phyloP scores from a whole-genome alignment of 2,797 vertebrate genomes.

The Euthynnus affinis region DNA sequence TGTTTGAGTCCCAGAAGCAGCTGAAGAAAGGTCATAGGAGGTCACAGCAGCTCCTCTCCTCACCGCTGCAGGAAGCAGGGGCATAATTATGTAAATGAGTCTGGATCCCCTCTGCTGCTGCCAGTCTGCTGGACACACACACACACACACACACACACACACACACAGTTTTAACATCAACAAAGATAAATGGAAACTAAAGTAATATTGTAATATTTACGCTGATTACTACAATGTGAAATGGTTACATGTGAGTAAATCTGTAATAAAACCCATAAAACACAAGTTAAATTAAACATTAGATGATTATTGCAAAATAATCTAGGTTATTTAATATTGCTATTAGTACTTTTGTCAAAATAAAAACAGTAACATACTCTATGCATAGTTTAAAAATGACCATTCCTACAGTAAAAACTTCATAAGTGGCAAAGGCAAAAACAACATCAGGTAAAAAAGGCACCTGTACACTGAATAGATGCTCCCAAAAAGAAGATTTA shows the following conservation, averaged over 20 bases:
- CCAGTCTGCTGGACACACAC: conserved; percentile 19
- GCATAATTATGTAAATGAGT: conserved; percentile 52
- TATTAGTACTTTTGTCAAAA: not conserved
- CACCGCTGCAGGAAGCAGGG: conserved; percentile 12
- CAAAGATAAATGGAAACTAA: not conserved
- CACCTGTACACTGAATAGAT: not conserved
- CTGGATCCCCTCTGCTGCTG: not conserved
- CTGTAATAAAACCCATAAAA: not conserved
- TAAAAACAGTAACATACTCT: too few species aligned
- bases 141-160: conserved; percentile 22
- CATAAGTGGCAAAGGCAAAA: too few species aligned
- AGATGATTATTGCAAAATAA: not conserved
- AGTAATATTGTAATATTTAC: not conserved
- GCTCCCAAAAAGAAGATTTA: not conserved
- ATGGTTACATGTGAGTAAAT: not conserved
- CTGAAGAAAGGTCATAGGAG: conserved; percentile 54
- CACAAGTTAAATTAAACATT: not conserved
- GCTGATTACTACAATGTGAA: not conserved
- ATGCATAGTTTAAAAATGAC: too few species aligned
- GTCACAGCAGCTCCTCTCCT: conserved; percentile 36
- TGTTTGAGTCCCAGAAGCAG: conserved; percentile 23
- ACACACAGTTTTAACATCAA: not conserved
- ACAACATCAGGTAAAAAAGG: not conserved
- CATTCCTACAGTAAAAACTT: too few species aligned
- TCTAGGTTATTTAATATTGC: not conserved